Conservation (phyloP, 1,140 invertebrate genomes). For the Andricus grossulariae region DNA sequence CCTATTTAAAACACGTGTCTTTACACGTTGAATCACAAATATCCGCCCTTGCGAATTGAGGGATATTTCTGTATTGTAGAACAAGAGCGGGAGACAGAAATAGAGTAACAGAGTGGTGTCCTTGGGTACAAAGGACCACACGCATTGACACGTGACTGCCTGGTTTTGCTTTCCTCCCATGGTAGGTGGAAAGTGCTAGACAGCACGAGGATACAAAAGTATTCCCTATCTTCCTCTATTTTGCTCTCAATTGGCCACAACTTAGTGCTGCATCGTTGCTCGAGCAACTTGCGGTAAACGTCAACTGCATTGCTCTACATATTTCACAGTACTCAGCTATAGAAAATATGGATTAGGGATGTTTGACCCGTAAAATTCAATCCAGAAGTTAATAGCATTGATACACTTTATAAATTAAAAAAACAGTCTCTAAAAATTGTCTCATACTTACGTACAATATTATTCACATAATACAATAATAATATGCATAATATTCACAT, state of each 20-base stretch:
- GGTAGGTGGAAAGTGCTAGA: conserved; percentile 34
- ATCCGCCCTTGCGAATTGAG: conserved; percentile 33
- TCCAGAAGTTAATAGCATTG: too few species aligned
- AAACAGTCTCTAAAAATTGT: too few species aligned
- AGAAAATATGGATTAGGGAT: neutral
- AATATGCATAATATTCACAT: too few species aligned
- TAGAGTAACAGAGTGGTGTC: neutral
- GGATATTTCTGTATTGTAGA: conserved; percentile 21
- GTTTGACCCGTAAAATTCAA: too few species aligned
- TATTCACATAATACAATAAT: too few species aligned
- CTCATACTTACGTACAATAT: too few species aligned
- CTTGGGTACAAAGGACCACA: conserved; percentile 24
- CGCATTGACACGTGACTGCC: conserved; percentile 41
- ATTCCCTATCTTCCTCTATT: conserved; percentile 21
- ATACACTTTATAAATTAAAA: too few species aligned
- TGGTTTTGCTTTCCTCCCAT: neutral
- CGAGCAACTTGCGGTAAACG: conserved; percentile 21
- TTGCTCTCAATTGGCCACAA: conserved; percentile 40
- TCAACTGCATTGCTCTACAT: conserved; percentile 37
- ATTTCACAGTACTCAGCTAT: neutral
- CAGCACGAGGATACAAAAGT: conserved; percentile 28
- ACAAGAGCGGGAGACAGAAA: neutral
- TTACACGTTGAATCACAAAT: conserved; percentile 11
- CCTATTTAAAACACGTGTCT: conserved; percentile 37
- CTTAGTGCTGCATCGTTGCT: conserved; percentile 39